Evolutionary conservation across 2,888 invertebrate species (phyloP), one percentile per base, ranked within the genome.

Genomic region (Phymatocera aterrima): DNA sequence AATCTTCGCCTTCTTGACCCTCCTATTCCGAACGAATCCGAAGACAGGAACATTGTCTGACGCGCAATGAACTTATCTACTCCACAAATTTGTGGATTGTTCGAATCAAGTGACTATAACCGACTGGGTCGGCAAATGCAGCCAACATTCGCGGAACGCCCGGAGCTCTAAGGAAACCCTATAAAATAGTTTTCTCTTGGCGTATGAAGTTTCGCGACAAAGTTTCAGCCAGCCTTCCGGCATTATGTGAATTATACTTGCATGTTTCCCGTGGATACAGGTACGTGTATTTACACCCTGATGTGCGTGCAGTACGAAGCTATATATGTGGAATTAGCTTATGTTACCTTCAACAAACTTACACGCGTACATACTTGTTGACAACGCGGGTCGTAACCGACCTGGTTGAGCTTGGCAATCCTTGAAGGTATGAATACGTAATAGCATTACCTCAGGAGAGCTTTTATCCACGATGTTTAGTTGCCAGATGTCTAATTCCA

Each of bases 1-100:
- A n/a, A n/a, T n/a, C n/a, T n/a, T n/a, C n/a, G n/a, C n/a, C n/a
- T n/a, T n/a, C n/a, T n/a, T n/a, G n/a, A n/a, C n/a, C n/a, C n/a
- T n/a, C n/a, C n/a, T n/a, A n/a, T 43, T 28, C 0, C 43, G 4
- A 28, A 0, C 18, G 28, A 43, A 46, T 46, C 28, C 24, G 68
- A 28, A n/a, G 46, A 68, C 6, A 8, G 15, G 21, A 68, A 43
- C 28, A 46, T n/a, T 68, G 28, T 24, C 46, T 24, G 21, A 28
- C 31, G 51, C 40, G 21, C 15, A 51, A 34, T 72, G 37, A 72
- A 72, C 72, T 72, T 72, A 31, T 4, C 51, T 18, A 72, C 51
- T 54, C 18, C 54, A 72, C 31, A 72, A 37, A 72, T 72, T 72
- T 72, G 72, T 72, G 51, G 54, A 34, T 21, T 68, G 46, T 12